A percentile compares a stretch with the other conserved stretches of the same genome.
Conservation (phyloP, 2,113 vertebrate genomes). For the Petrocephalus microphthalmus region DNA sequence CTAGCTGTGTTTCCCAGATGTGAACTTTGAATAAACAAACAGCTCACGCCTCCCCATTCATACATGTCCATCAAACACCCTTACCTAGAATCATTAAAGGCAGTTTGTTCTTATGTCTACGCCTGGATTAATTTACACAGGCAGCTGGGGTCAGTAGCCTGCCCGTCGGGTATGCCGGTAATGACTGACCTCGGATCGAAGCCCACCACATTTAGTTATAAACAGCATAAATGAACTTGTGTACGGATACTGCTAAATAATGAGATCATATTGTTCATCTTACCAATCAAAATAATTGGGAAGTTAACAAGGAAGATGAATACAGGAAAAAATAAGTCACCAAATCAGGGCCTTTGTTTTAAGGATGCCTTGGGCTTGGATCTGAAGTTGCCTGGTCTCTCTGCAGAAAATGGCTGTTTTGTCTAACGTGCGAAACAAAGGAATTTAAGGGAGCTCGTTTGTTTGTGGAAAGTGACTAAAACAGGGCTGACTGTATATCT, state of each 20-base stretch:
- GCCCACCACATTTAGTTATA: not conserved
- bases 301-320: not conserved
- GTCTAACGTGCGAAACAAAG: not conserved
- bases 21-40: conserved; percentile 39
- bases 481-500: not conserved
- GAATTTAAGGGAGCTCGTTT: not conserved
- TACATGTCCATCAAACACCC: conserved; percentile 24
- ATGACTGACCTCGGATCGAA: not conserved
- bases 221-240: not conserved
- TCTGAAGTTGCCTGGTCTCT: not conserved
- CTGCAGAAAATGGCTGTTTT: not conserved
- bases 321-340: not conserved
- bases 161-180: not conserved
- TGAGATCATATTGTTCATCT: not conserved
- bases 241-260: not conserved
- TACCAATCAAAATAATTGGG: not conserved
- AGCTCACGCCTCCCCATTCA: conserved; percentile 21
- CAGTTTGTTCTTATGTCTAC: not conserved
- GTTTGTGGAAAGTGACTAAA: conserved; percentile 5
- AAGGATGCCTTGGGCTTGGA: not conserved
- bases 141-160: not conserved
- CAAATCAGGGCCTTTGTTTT: not conserved
- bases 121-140: not conserved
- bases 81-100: conserved; percentile 9
- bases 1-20: conserved; percentile 38